Evolutionary conservation across 2,113 vertebrate species (phyloP), one percentile per base, ranked within the genome.

Genomic region (Sylvilagus bachmani): DNA sequence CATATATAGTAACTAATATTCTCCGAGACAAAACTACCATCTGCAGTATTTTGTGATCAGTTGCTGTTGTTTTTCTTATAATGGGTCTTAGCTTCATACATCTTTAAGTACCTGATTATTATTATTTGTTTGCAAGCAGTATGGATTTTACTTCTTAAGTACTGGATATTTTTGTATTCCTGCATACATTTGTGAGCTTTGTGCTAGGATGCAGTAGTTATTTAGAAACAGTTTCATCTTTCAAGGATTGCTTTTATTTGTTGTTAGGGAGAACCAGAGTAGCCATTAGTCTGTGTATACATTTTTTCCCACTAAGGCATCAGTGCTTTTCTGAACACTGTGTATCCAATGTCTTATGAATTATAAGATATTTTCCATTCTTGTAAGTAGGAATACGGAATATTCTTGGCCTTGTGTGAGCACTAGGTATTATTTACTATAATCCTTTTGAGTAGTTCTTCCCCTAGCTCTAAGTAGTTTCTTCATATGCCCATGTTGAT

Each of bases 161-260:
- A 69, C 25, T 75, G 17, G 27, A 31, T 81, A 33, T 89, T 70
- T 84, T 83, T 70, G 21, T 51, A 13, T 62, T 89, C 29, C 33
- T 89, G 73, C 38, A 91, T 58, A 79, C 71, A 73, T 53, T 79
- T 55, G n/a, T 69, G 36, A 89, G 75, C 71, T 92, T 89, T 75
- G 22, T 75, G 51, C 38, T 89, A 75, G 7, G 12, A 49, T 66
- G 5, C 0, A 70, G 6, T 49, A 62, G 55, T 53, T 78, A 27
- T 49, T 90, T 88, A 36, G 21, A 69, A 81, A 74, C 7, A 55
- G 3, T 82, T 69, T 95, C 3, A 21, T 10, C 49, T 93, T 82
- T 83, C 10, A 78, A 88, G 31, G 19, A 29, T 79, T 78, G 8
- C 33, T 94, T 83, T 55, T 78, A 83, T 78, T 8, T 0, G 77